A percentile compares a stretch with the other conserved stretches of the same genome.
Conservation (phyloP, 2,888 invertebrate genomes). For the Neoitamus cyanurus region DNA sequence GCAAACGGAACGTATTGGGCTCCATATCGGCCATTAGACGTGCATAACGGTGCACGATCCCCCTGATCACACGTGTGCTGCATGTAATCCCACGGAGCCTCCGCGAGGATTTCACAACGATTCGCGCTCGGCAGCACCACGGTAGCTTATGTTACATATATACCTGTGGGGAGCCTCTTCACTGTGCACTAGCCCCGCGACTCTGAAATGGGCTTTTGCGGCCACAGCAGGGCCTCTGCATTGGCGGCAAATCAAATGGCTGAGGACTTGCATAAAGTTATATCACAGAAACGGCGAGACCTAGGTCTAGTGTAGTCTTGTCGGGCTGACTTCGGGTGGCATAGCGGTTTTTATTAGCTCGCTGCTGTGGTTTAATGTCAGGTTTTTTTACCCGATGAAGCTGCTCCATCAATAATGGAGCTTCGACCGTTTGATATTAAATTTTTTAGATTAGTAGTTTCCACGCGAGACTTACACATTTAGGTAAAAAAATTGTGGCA, state of each 20-base stretch:
- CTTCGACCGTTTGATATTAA: not conserved
- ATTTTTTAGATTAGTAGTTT: too few species aligned
- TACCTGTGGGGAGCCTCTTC: slow-evolving; percentile 3
- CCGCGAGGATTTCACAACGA: slow-evolving; percentile 21
- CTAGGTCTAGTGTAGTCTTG: slow-evolving; percentile 1
- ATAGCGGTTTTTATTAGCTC: not conserved
- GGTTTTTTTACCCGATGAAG: not conserved
- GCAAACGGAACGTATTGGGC: not conserved
- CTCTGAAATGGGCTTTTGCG: not conserved
- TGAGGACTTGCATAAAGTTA: slow-evolving; percentile 28
- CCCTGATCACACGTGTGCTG: slow-evolving; percentile 20
- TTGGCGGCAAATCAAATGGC: slow-evolving; percentile 10
- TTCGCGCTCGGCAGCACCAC: not conserved
- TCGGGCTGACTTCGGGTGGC: not conserved
- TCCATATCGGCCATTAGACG: slow-evolving; percentile 29
- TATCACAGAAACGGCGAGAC: not conserved
- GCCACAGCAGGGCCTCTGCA: not conserved
- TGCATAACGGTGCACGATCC: slow-evolving; percentile 28
- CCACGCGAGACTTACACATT: too few species aligned
- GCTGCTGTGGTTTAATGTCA: not conserved
- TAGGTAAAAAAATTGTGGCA: too few species aligned
- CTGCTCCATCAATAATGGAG: not conserved
- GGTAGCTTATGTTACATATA: not conserved
- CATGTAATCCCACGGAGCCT: not conserved
- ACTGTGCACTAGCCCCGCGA: not conserved